phyloP scores from a whole-genome alignment of 2,113 vertebrate genomes.

The Mirounga angustirostris region DNA sequence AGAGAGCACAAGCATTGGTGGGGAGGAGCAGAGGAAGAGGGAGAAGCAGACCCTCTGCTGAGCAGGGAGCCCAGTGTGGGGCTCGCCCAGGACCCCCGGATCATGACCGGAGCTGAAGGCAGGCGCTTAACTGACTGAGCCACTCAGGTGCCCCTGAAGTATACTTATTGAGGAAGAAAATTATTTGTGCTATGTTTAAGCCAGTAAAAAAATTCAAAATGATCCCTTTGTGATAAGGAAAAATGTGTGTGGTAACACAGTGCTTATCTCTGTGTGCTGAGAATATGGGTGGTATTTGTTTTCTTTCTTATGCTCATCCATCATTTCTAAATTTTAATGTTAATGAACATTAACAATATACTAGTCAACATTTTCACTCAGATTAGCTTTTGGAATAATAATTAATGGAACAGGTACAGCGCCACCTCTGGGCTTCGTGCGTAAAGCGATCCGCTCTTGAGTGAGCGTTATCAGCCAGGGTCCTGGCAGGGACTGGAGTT shows the following conservation, averaged over 20 bases:
- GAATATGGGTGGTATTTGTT: neutral
- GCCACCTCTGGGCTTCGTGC: neutral
- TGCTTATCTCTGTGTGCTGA: neutral
- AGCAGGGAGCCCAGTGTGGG: neutral
- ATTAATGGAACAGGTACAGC: neutral
- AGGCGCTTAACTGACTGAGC: neutral
- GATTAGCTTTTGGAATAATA: neutral
- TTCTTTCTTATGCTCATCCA: constrained; percentile 15
- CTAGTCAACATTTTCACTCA: neutral
- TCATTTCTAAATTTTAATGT: constrained; percentile 38
- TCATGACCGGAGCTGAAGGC: neutral
- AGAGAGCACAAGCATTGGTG: neutral
- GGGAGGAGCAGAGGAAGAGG: neutral
- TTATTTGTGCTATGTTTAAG: neutral
- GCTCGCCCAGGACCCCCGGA: neutral
- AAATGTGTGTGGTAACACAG: neutral
- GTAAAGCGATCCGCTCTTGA: neutral
- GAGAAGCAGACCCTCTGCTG: neutral
- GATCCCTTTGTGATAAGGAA: neutral
- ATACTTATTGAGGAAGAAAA: neutral
- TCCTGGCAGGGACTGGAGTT: neutral
- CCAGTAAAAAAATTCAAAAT: neutral
- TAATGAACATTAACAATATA: neutral
- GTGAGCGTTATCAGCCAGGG: neutral
- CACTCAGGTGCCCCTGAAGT: neutral